Evolutionary conservation across 2,797 vertebrate species (phyloP), one percentile per base, ranked within the genome.

Genomic region (Rachycentron canadum): DNA sequence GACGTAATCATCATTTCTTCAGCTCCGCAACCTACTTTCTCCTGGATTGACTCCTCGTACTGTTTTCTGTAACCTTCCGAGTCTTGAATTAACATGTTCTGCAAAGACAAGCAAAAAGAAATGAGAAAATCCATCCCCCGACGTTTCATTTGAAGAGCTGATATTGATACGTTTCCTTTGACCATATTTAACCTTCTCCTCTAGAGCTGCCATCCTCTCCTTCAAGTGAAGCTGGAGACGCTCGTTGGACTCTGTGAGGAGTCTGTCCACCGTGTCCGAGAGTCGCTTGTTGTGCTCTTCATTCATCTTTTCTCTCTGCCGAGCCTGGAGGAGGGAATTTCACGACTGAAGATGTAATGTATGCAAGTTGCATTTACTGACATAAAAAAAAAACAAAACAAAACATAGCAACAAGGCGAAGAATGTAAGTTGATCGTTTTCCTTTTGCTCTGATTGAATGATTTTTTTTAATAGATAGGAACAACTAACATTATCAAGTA

Each of bases 241-340:
- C 71, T 99, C 98, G 64, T 99, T 99, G 74, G 98, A 99, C 89
- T 99, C 98, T 0, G 97, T 99, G 83, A 99, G 93, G 81, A 99
- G 97, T 86, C 97, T 92, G 90, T 99, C 98, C 86, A 99, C 98
- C 0, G 98, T 99, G 91, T 99, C 98, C 0, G 98, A 99, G 23
- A 99, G 93, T 1, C 98, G 96, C 92, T 99, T 99, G 89, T 99
- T 99, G 95, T 99, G 98, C 63, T 99, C 98, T 81, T 99, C 98
- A 49, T 99, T 99, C 98, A 99, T 99, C 95, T 99, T 99, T 89
- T 99, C 98, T 89, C 98, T 96, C 95, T 99, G 98, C 16, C 98
- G 96, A 78, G 98, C 98, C 98, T 99, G 93, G 34, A 57, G 26
- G 56, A 30, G 16, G 5, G 2, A 57, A 50, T 14, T 0, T 17